Conservation (phyloP, 2,797 vertebrate species). For the Echiichthys vipera region DNA sequence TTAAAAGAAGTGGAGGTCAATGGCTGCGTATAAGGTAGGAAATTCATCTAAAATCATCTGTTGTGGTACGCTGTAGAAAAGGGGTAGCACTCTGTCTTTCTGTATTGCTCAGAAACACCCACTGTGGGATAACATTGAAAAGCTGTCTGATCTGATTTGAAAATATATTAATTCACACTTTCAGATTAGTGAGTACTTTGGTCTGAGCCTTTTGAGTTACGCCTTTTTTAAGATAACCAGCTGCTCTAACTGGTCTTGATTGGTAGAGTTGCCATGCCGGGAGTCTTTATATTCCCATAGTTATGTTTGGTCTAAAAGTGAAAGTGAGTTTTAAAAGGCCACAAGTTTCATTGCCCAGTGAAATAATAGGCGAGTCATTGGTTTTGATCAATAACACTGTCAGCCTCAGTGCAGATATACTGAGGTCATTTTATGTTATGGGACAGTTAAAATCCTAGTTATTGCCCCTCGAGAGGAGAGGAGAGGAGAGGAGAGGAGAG, state of each 20-base stretch:
- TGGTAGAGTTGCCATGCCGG: background rate
- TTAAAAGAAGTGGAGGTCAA: background rate
- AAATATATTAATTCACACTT: background rate
- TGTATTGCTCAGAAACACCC: background rate
- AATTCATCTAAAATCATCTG: background rate
- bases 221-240: background rate
- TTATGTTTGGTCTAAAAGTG: constrained; percentile 5
- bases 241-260: background rate
- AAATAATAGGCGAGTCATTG: constrained; percentile 47
- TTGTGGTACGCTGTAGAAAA: background rate
- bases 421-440: constrained; percentile 33
- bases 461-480: background rate
- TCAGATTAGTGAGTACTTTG: background rate
- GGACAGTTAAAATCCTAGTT: background rate
- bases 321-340: constrained; percentile 13
- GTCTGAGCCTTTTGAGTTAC: background rate
- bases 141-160: background rate
- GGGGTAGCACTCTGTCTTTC: too few species aligned
- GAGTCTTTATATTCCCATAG: background rate
- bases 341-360: background rate
- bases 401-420: constrained; percentile 26
- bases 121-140: background rate
- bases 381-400: constrained; percentile 46
- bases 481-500: constrained; percentile 13
- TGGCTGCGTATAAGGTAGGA: background rate